A percentile compares a stretch with the other conserved stretches of the same genome.
Evolutionary conservation across 2,888 invertebrate species (phyloP).

Genomic region (Microplitis manilae): DNA sequence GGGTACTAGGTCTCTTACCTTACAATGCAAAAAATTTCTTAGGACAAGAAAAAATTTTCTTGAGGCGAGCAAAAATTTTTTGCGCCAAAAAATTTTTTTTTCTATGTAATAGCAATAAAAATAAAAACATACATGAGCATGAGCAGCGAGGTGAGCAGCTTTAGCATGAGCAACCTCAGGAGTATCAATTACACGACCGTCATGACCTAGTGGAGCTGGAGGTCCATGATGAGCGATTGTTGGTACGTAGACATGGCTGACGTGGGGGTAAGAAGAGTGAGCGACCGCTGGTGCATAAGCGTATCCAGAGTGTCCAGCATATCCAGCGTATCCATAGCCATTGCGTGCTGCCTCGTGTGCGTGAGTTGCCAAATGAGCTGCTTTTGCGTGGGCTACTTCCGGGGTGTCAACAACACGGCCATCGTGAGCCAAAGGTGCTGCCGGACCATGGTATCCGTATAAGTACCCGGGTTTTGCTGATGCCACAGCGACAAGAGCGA

Average conservation of each 20-base stretch:
- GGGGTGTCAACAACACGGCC: constrained; percentile 62
- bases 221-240: constrained; percentile 49
- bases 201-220: constrained; percentile 60
- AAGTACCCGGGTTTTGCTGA: constrained; percentile 52
- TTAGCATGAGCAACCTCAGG: constrained; percentile 67
- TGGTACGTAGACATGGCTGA: constrained; percentile 51
- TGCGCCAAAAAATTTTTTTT: too few species aligned
- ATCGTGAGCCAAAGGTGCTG: constrained; percentile 57
- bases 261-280: constrained; percentile 54
- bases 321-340: constrained; percentile 45
- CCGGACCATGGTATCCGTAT: constrained; percentile 51
- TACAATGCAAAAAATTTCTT: too few species aligned
- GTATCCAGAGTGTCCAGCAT: constrained; percentile 32
- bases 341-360: constrained; percentile 67
- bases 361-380: constrained; percentile 70
- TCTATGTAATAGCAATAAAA: too few species aligned
- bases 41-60: too few species aligned
- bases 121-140: constrained; percentile 51
- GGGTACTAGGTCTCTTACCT: too few species aligned
- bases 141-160: constrained; percentile 62
- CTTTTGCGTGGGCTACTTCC: constrained; percentile 71
- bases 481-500: constrained; percentile 52
- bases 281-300: constrained; percentile 58
- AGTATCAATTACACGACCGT: constrained; percentile 65
- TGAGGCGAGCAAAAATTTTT: too few species aligned